Base-by-base conservation (phyloP, 2,888 invertebrate genomes). In the Orgyia antiqua region DNA sequence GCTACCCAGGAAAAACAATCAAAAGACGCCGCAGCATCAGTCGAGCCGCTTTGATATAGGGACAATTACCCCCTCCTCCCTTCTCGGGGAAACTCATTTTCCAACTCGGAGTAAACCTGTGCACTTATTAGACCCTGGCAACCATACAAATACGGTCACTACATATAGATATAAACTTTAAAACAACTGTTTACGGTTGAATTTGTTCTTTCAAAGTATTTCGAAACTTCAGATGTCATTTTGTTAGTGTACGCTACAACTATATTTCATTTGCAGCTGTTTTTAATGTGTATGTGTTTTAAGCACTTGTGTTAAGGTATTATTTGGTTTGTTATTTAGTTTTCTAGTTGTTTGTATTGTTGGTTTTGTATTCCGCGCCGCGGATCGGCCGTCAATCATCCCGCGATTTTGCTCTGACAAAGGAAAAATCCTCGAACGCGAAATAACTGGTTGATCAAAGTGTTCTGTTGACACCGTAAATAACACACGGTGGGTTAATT, bases 361-460 rank as follows among this genome's bases (percentile, higher is more conserved):
- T n/a, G 13, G 36, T 32, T 27, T 29, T 28, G 19, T 12, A 32
- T 24, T 35, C 75, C 77, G 72, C 74, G 68, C 48, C 69, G 67
- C 71, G 71, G 73, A 74, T 74, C 75, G 68, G 58, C 70, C 69
- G 83, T 83, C 83, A 83, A 80, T 83, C 83, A 82, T 77, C 57
- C 57, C 64, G 69, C 75, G 77, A 78, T 63, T 64, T 68, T 63
- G 58, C 57, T 53, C 64, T 78, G 78, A 80, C 79, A 80, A 80
- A 82, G 78, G 79, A 82, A 82, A 82, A 80, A 82, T 83, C 78
- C 77, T 75, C 78, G 67, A 51, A 53, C 52, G 56, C 64, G 68
- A 69, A 70, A 68, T 63, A 60, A 13, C 67, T 64, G 68, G 64
- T 45, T 71, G 83, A 83, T 83, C 83, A 83, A 83, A 83, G 82